Evolutionary conservation across 2,888 invertebrate genomes (phyloP), one percentile per base, ranked within the genome.

Genomic region (Clunio marinus): DNA sequence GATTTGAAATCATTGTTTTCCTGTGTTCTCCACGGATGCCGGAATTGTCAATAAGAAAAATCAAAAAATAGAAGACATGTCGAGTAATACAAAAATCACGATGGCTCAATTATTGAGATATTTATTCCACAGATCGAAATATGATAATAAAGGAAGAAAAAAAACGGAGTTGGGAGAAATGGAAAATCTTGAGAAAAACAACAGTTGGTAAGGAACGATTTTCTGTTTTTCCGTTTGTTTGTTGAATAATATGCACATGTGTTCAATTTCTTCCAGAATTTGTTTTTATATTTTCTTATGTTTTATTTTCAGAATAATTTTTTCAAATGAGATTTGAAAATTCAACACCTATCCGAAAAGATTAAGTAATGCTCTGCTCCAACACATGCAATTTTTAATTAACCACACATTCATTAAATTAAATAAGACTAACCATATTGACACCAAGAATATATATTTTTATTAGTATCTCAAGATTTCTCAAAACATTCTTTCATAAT

Each of bases 21-120:
- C 15, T 45, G 3, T 15, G 3, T 45, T 13, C 15, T 15, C 25
- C 27, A 57, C 22, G n/a, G 8, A 20, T 25, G 27, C 13, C 27
- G 22, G 15, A 57, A 57, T 4, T 27, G 13, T 25, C 25, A 25
- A 51, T 2, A 17, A 15, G 17, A 51, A 17, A 22, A 51, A 51
- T 51, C 25, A 25, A 27, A 57, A 57, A 57, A 57, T 15, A 41
- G 51, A 51, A 51, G 22, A 51, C 22, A 22, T 51, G 7, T 7
- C 51, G 25, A 25, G 57, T 22, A 57, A 57, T 25, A 57, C 57
- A n/a, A 25, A 57, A 57, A 57, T 57, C 57, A 57, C n/a, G 57
- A 60, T 37, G 37, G 35, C 60, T 37, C 60, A 35, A 60, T 60
- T 37, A 60, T 60, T 60, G 60, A 60, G 24, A 60, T 60, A 37